Conservation (phyloP, 2,888 invertebrate species). For the Cremastinae sp. region DNA sequence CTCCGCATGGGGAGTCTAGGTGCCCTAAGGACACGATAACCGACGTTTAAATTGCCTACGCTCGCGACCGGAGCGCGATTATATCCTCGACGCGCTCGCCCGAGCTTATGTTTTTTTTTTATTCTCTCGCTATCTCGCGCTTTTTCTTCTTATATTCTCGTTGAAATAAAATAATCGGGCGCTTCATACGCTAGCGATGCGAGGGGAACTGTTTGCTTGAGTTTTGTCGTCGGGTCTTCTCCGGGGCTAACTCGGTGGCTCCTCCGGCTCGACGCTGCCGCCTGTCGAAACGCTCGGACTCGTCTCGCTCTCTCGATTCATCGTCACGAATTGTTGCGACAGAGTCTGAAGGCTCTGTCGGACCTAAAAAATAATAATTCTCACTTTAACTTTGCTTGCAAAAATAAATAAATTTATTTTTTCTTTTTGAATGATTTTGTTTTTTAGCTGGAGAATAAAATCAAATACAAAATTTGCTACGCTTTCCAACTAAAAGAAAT, state of each 20-base stretch:
- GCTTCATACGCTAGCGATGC: constrained; percentile 74
- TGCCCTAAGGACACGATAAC: constrained; percentile 65
- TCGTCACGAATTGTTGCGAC: constrained; percentile 82
- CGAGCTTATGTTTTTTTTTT: constrained; percentile 25
- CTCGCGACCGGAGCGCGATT: constrained; percentile 6
- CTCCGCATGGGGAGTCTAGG: constrained; percentile 65
- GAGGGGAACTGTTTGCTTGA: constrained; percentile 72
- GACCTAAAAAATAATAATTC: no score
- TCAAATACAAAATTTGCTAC: no score
- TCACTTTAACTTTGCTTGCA: no score
- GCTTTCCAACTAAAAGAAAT: no score
- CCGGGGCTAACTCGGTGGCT: constrained; percentile 76
- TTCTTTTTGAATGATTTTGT: no score
- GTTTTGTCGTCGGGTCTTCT: constrained; percentile 63
- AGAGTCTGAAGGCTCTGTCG: constrained; percentile 90
- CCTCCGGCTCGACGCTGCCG: constrained; percentile 70
- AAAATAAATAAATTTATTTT: no score
- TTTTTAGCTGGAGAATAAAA: no score
- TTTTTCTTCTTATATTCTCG: constrained; percentile 23
- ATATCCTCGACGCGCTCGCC: constrained; percentile 5
- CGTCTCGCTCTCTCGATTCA: constrained; percentile 69
- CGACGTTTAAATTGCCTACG: constrained; percentile 50
- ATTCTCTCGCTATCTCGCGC: constrained; percentile 28
- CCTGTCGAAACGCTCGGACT: constrained; percentile 66
- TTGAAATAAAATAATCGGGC: constrained; percentile 61